These are phyloP conservation scores for Drosophila sproati DNA, from an alignment of 1,140 invertebrate species.

Conservation along the genomic window DNA sequence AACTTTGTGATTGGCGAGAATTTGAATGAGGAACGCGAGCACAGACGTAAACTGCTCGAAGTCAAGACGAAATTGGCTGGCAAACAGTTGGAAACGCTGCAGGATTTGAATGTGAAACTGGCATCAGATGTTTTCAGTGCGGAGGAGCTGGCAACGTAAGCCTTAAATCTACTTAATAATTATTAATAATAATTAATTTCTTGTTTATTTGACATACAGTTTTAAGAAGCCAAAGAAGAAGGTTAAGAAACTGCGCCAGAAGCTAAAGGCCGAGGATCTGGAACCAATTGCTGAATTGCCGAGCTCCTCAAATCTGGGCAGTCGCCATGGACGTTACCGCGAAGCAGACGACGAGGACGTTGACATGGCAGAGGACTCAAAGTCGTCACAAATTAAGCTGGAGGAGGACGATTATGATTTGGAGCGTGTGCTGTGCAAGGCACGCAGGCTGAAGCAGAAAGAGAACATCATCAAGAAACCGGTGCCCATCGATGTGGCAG, in stretches of 20 bases:
- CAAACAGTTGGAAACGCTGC: constrained; percentile 90
- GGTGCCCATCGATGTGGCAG: constrained; percentile 83
- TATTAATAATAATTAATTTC: neutral
- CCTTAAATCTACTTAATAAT: neutral
- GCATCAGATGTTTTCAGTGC: constrained; percentile 96
- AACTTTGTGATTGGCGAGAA: constrained; percentile 92
- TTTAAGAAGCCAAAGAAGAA: constrained; percentile 98
- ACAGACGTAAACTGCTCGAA: constrained; percentile 85
- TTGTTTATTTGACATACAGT: constrained; percentile 69
- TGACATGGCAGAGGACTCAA: constrained; percentile 82
- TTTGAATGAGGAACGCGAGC: constrained; percentile 85
- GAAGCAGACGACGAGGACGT: constrained; percentile 83
- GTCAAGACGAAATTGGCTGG: constrained; percentile 87
- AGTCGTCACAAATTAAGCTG: constrained; percentile 87
- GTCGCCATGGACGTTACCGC: constrained; percentile 84
- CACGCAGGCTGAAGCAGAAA: constrained; percentile 89
- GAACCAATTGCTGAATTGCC: constrained; percentile 74
- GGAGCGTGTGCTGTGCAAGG: constrained; percentile 90
- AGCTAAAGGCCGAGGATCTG: constrained; percentile 87
- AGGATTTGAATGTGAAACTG: constrained; percentile 88
- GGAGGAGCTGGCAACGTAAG: constrained; percentile 89
- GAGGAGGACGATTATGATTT: constrained; percentile 91
- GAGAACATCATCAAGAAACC: constrained; percentile 84
- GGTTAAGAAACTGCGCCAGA: constrained; percentile 86
- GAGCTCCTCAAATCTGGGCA: constrained; percentile 86